phyloP scores from a whole-genome alignment of 2,888 invertebrate species.

The Sinopyrophorus schimmeli region DNA sequence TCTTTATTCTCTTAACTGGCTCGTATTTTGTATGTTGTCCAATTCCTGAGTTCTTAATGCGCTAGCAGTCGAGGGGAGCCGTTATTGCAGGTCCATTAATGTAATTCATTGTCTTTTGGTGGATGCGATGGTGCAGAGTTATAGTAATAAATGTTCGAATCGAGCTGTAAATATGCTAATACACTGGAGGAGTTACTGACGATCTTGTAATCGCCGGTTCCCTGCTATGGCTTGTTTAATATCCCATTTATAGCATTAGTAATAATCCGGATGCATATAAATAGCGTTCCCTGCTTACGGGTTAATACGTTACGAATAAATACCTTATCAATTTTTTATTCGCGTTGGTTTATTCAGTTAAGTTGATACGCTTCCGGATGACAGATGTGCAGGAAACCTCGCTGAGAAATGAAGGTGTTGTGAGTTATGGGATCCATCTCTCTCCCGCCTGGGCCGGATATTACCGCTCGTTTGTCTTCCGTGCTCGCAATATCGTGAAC shows the following conservation, averaged over 20 bases:
- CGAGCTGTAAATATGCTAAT: slow-evolving; percentile 39
- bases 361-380: slow-evolving; percentile 38
- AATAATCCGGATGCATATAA: slow-evolving; percentile 10
- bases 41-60: slow-evolving; percentile 54
- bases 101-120: slow-evolving; percentile 54
- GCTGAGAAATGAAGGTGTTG: slow-evolving; percentile 52
- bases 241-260: slow-evolving; percentile 14
- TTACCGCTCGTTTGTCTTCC: slow-evolving; percentile 55
- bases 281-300: slow-evolving; percentile 7
- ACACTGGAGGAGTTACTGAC: slow-evolving; percentile 24
- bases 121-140: slow-evolving; percentile 40
- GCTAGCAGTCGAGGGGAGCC: slow-evolving; percentile 51
- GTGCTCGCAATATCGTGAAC: slow-evolving; percentile 47
- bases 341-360: slow-evolving; percentile 28
- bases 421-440: slow-evolving; percentile 53
- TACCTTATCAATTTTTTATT: slow-evolving; percentile 18
- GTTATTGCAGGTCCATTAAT: slow-evolving; percentile 52
- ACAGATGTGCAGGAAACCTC: slow-evolving; percentile 42
- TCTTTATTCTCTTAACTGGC: slow-evolving; percentile 56
- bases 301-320: slow-evolving; percentile 17
- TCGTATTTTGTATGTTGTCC: slow-evolving; percentile 54
- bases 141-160: slow-evolving; percentile 38
- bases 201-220: slow-evolving; percentile 30
- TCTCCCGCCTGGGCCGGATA: slow-evolving; percentile 52
- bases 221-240: slow-evolving; percentile 21